Conservation (phyloP, 2,888 invertebrate species). For the Caenorhabditis panamensis region DNA sequence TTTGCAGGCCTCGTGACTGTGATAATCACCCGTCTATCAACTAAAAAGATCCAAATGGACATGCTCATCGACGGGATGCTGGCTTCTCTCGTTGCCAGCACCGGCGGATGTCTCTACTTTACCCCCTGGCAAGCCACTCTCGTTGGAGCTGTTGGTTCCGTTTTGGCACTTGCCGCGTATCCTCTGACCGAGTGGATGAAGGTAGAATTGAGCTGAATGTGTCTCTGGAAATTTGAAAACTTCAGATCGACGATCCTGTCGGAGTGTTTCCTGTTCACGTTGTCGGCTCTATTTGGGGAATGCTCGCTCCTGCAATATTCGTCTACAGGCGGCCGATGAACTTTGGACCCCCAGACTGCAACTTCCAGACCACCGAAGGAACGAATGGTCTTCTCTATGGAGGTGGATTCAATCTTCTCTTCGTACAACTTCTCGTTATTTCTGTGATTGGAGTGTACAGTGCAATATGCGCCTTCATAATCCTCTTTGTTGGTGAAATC, state of each 20-base stretch:
- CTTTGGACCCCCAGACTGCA: slow-evolving; percentile 47
- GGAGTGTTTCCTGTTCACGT: slow-evolving; percentile 79
- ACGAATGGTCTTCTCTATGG: slow-evolving; percentile 60
- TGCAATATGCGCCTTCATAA: slow-evolving; percentile 58
- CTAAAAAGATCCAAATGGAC: slow-evolving; percentile 75
- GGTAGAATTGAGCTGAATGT: slow-evolving; percentile 19
- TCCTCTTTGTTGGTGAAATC: slow-evolving; percentile 61
- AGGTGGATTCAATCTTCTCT: slow-evolving; percentile 52
- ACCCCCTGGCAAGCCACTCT: slow-evolving; percentile 74
- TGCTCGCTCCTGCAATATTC: slow-evolving; percentile 77
- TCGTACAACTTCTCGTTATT: slow-evolving; percentile 51
- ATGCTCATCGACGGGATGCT: slow-evolving; percentile 78
- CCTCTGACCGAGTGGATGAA: slow-evolving; percentile 73
- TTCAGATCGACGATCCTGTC: slow-evolving; percentile 77
- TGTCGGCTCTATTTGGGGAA: slow-evolving; percentile 77
- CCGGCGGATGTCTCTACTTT: slow-evolving; percentile 76
- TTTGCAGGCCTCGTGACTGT: slow-evolving; percentile 51
- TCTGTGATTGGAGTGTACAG: slow-evolving; percentile 50
- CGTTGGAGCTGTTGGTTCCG: slow-evolving; percentile 75
- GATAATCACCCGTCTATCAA: slow-evolving; percentile 36
- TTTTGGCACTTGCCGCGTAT: slow-evolving; percentile 74
- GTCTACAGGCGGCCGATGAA: slow-evolving; percentile 66
- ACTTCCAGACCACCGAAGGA: slow-evolving; percentile 46
- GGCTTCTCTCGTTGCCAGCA: slow-evolving; percentile 77
- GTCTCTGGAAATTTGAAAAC: background rate